Conservation (phyloP, 2,113 vertebrate genomes). For the Callorhinus ursinus region DNA sequence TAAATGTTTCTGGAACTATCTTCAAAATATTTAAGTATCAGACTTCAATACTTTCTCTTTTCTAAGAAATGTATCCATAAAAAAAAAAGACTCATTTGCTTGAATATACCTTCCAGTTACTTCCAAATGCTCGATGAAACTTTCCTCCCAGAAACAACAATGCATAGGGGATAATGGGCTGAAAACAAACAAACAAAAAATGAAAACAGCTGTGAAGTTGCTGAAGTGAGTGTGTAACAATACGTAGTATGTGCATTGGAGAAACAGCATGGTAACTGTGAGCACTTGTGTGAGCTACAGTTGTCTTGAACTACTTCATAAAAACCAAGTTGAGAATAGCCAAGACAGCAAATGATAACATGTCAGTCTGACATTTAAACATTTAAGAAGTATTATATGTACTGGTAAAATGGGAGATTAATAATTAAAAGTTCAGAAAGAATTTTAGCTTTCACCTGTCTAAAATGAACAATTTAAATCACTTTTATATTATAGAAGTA, state of each 20-base stretch:
- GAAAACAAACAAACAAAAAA: constrained; percentile 66
- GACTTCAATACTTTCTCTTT: constrained; percentile 46
- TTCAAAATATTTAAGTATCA: constrained; percentile 59
- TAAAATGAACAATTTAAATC: constrained; percentile 33
- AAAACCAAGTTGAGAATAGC: constrained; percentile 18
- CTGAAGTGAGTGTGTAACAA: constrained; percentile 63
- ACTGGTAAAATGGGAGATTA: constrained; percentile 1
- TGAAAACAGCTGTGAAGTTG: constrained; percentile 66
- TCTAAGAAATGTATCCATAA: not conserved
- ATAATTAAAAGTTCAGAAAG: constrained; percentile 1
- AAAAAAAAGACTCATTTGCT: constrained; percentile 46
- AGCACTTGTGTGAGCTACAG: constrained; percentile 51
- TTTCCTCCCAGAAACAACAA: constrained; percentile 39
- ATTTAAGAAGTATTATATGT: not conserved
- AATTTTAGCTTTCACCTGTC: constrained; percentile 31
- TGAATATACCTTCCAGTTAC: constrained; percentile 30
- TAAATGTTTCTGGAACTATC: constrained; percentile 55
- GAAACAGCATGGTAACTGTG: constrained; percentile 37
- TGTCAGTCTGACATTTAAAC: not conserved
- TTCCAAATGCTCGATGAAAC: constrained; percentile 44
- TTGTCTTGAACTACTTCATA: constrained; percentile 23
- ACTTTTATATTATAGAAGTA: constrained; percentile 13
- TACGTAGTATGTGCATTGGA: constrained; percentile 36
- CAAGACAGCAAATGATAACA: not conserved
- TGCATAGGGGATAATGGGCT: constrained; percentile 49